Base-by-base conservation (phyloP, 2,888 invertebrate species). In the Coleophora deauratella region DNA sequence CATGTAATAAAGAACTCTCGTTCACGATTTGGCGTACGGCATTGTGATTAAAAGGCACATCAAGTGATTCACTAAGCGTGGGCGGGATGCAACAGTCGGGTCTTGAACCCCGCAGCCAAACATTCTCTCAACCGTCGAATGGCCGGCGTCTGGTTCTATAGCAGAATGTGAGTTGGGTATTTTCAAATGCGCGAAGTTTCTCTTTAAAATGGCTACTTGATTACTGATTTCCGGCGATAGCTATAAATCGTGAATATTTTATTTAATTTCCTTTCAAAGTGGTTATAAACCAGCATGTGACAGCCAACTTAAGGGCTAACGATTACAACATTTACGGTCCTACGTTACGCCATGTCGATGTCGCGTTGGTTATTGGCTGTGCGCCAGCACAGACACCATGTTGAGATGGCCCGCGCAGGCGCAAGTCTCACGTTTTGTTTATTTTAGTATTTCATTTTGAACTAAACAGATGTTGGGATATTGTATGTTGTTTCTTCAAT, bases 41-140 rank as follows among this genome's bases (percentile, higher is more conserved):
- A 54, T 47, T 51, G 58, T 67, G 62, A 66, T 68, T 72, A 68
- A 63, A 62, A 64, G 62, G 58, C 57, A 53, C 69, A 66, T 57
- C 59, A 57, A 55, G 61, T 79, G 80, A 82, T 59, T 82, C 78
- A 81, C 49, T 43, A 38, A 15, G 57, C 48, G 82, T 82, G 64
- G 82, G 82, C 55, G 69, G 57, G 71, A 74, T 81, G 82, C 80
- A 79, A 64, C 66, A 62, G 63, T 10, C 67, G 57, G 66, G 55
- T 72, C 74, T 72, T 80, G 76, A 80, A 79, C 81, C 71, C 62
- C 57, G 53, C 54, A 52, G 50, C 59, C 62, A 62, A 62, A 56
- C 47, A 47, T 33, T 33, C n/a, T 30, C 30, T n/a, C 31, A 10
- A 9, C 31, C 31, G 31, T 31, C 31, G 31, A 35, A 27, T 33